These are phyloP conservation scores for Drosophila cardini DNA, from an alignment of 1,140 invertebrate species.

Conservation along the genomic window DNA sequence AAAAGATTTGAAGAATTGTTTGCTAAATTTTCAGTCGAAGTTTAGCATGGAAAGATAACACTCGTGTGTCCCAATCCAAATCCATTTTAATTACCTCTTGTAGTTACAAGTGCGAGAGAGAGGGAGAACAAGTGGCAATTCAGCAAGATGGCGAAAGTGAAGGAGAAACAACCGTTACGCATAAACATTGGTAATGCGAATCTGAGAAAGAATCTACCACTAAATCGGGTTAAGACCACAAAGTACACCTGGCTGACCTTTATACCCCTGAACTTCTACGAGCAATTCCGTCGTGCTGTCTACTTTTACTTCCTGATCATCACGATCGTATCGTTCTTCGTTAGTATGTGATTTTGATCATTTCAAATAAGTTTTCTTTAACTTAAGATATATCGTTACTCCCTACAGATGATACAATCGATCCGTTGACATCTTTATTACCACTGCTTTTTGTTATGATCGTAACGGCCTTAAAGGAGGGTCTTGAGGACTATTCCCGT, in stretches of 20 bases:
- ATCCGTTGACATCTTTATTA: slow-evolving; percentile 89
- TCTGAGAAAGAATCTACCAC: slow-evolving; percentile 1
- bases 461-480: slow-evolving; percentile 91
- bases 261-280: slow-evolving; percentile 92
- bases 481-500: slow-evolving; percentile 92
- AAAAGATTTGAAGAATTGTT: slow-evolving; percentile 10
- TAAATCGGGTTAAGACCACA: slow-evolving; percentile 87
- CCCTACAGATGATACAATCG: slow-evolving; percentile 89
- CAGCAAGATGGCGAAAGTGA: slow-evolving; percentile 19
- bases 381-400: background rate
- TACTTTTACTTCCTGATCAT: slow-evolving; percentile 94
- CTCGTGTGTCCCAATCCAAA: slow-evolving; percentile 17
- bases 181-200: slow-evolving; percentile 46
- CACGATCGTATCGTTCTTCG: slow-evolving; percentile 87
- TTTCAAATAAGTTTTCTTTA: background rate
- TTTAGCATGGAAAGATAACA: slow-evolving; percentile 47
- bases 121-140: background rate
- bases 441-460: slow-evolving; percentile 91
- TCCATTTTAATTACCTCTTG: background rate
- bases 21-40: slow-evolving; percentile 50
- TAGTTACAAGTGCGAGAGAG: background rate
- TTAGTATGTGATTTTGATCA: slow-evolving; percentile 86
- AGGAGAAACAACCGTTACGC: slow-evolving; percentile 25
- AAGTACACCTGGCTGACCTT: slow-evolving; percentile 92
- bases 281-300: slow-evolving; percentile 92